A percentile compares a stretch with the other conserved stretches of the same genome.
Evolutionary conservation across 2,888 invertebrate genomes (phyloP).

Genomic region (Aricia artaxerxes): DNA sequence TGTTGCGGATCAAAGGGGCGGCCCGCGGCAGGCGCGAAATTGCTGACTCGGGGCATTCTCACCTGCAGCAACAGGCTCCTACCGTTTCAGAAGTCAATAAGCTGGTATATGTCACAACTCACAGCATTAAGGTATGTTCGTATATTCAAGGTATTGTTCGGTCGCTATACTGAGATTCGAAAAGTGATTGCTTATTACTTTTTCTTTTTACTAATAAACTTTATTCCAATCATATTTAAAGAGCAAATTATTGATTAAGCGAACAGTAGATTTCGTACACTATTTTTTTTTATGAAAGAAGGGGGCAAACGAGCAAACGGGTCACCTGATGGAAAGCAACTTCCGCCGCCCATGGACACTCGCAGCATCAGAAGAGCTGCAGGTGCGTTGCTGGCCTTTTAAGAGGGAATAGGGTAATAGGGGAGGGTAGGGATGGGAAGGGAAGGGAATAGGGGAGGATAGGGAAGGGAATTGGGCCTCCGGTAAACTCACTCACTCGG

Average conservation of each 20-base stretch:
- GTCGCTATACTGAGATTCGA: neutral
- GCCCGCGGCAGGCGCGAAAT: neutral
- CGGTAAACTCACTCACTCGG: too few relatives aligned
- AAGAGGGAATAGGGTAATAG: too few relatives aligned
- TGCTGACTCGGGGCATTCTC: slow-evolving; percentile 3
- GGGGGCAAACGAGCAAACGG: too few relatives aligned
- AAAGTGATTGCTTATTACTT: neutral
- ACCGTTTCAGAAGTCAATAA: neutral
- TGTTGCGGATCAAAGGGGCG: neutral
- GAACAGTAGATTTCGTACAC: too few relatives aligned
- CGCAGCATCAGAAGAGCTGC: too few relatives aligned
- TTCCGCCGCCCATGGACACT: too few relatives aligned
- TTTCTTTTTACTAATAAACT: neutral
- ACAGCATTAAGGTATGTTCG: neutral
- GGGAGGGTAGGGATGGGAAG: too few relatives aligned
- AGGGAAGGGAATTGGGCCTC: too few relatives aligned
- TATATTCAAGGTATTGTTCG: neutral
- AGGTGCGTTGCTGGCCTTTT: too few relatives aligned
- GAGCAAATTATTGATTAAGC: neutral
- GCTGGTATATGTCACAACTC: neutral
- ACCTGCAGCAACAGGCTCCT: neutral
- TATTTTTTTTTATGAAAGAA: too few relatives aligned
- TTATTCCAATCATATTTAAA: neutral
- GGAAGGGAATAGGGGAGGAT: too few relatives aligned
- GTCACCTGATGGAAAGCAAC: too few relatives aligned